Evolutionary conservation across 92 coral and sea anemone species (phyloP).

Genomic region (Epizoanthus rinbou): DNA sequence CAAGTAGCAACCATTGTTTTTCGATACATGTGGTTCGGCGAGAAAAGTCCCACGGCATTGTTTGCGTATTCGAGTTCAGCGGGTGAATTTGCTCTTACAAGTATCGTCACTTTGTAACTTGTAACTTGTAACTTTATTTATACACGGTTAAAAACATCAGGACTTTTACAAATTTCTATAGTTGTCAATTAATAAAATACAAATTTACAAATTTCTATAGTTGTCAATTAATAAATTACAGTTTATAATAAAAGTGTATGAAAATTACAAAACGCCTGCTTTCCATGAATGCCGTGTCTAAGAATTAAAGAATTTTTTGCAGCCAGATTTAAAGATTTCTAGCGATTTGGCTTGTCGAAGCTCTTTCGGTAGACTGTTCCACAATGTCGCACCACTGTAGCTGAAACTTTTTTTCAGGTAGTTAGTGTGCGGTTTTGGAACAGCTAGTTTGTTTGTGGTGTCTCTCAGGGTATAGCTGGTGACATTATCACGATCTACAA

Average conservation of each 20-base stretch:
- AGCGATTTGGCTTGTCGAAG: conserved; percentile 1
- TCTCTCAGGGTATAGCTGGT: conserved; percentile 28
- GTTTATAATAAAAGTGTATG: neutral
- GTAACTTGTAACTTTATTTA: neutral
- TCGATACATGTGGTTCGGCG: no score
- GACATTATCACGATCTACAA: conserved; percentile 15
- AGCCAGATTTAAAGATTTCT: conserved; percentile 15
- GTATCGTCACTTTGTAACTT: conserved; percentile 3
- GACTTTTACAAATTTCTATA: no score
- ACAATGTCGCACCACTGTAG: conserved; percentile 14
- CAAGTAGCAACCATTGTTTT: no score
- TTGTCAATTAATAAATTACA: no score
- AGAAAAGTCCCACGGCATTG: no score
- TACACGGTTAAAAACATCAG: no score
- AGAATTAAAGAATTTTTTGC: neutral
- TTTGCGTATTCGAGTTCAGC: no score
- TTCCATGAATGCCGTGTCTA: conserved; percentile 15
- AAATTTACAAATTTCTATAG: no score
- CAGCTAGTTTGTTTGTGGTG: conserved; percentile 22
- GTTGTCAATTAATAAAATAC: neutral
- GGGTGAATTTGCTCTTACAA: no score
- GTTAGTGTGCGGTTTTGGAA: conserved; percentile 28
- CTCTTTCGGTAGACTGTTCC: conserved; percentile 15
- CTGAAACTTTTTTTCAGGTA: conserved; percentile 7
- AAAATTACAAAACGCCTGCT: conserved; percentile 8